Conservation (phyloP, 2,113 vertebrate species). For the Pardalotus punctatus region DNA sequence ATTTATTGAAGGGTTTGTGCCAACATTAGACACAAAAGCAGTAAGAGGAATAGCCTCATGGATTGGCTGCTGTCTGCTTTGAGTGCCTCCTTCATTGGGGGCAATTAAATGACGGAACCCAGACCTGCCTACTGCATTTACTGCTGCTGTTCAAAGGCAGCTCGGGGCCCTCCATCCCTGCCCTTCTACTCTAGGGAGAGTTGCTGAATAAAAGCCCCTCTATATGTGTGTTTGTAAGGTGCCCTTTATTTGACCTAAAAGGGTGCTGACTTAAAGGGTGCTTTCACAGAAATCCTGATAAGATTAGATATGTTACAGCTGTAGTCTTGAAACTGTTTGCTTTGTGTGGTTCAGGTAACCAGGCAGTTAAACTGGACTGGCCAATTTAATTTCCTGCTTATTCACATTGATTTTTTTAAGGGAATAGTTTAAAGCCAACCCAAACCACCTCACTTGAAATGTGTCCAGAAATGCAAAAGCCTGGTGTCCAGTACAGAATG, state of each 20-base stretch:
- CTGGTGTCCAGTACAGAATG: slow-evolving; percentile 3
- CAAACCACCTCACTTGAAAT: slow-evolving; percentile 42
- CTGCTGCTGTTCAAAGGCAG: slow-evolving; percentile 29
- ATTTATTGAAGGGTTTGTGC: not conserved
- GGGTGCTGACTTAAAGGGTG: slow-evolving; percentile 28
- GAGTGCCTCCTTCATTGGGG: not conserved
- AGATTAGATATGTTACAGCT: slow-evolving; percentile 48
- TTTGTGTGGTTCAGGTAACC: slow-evolving; percentile 31
- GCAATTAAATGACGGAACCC: not conserved
- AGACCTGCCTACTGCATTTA: not conserved
- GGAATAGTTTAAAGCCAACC: slow-evolving; percentile 40
- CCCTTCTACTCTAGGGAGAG: not conserved
- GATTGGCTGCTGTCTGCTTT: slow-evolving; percentile 19
- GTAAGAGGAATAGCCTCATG: not conserved
- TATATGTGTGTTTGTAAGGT: slow-evolving; percentile 38
- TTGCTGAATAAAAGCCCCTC: slow-evolving; percentile 45
- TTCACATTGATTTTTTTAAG: not conserved
- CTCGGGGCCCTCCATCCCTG: not conserved
- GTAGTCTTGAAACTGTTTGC: slow-evolving; percentile 37
- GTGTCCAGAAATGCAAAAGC: slow-evolving; percentile 25
- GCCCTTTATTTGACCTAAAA: slow-evolving; percentile 44
- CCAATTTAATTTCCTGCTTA: slow-evolving; percentile 52
- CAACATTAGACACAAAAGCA: not conserved
- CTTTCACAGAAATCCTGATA: slow-evolving; percentile 55
- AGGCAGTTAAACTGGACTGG: not conserved